Percentiles rank a stretch among this genome's conserved stretches.
phyloP scores from a whole-genome alignment of 2,888 invertebrate species.

The Yponomeuta malinellus region DNA sequence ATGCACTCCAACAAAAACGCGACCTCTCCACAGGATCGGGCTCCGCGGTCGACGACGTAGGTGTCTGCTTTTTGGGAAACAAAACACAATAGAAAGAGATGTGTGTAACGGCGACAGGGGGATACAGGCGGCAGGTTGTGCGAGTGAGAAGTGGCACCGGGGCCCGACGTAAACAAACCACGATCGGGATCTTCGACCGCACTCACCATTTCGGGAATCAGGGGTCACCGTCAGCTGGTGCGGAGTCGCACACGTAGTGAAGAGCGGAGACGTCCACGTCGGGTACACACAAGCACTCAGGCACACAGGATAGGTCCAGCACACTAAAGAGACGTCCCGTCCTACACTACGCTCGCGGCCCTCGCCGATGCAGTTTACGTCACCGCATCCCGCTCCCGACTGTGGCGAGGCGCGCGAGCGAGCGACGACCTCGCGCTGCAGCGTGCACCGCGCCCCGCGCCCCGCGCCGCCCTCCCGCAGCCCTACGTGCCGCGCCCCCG shows the following conservation, averaged over 20 bases:
- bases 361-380: conserved; percentile 74
- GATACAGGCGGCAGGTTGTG: conserved; percentile 69
- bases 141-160: conserved; percentile 55
- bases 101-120: conserved; percentile 59
- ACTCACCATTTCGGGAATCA: conserved; percentile 69
- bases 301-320: conserved; percentile 22
- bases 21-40: conserved; percentile 57
- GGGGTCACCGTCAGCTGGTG: conserved; percentile 5
- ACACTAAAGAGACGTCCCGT: conserved; percentile 68
- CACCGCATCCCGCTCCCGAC: conserved; percentile 76
- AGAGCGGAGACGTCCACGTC: conserved; percentile 56
- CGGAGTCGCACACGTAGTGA: conserved; percentile 15
- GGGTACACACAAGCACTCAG: conserved; percentile 40
- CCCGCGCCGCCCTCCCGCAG: conserved; percentile 39
- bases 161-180: conserved; percentile 72
- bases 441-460: conserved; percentile 37
- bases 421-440: conserved; percentile 70
- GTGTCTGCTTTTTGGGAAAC: conserved; percentile 71
- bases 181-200: conserved; percentile 71
- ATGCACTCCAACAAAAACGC: conserved; percentile 63
- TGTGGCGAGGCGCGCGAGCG: conserved; percentile 67
- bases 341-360: conserved; percentile 72
- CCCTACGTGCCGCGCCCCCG: conserved; percentile 35
- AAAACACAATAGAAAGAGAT: conserved; percentile 73
- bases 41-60: conserved; percentile 58